Evolutionary conservation across 2,797 vertebrate genomes (phyloP), one percentile per base, ranked within the genome.

Genomic region (Prunella strophiata): DNA sequence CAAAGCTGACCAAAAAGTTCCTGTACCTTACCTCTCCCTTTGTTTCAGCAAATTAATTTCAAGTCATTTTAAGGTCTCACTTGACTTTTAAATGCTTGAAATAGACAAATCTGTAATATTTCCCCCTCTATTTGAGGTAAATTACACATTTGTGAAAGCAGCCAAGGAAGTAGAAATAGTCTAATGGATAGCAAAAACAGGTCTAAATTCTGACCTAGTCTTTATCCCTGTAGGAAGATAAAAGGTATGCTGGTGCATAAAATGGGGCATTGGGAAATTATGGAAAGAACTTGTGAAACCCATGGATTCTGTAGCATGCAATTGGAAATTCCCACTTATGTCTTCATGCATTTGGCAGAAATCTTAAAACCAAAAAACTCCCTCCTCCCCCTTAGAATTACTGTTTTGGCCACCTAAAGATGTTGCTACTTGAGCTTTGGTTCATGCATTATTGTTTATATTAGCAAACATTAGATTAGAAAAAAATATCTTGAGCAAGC

Each of bases 351-450:
- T 40, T 71, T 11, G 19, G 27, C n/a, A 81, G 16, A 55, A 73
- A 59, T 12, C 5, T 54, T 26, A 9, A 45, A 57, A 45, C 4
- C 21, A 22, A 30, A 34, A 16, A 21, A 1, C 8, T 52, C 13
- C 6, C 16, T 17, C 3, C 9, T 43, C 7, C 10, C 3, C 9
- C 34, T 1, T 2, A 30, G 3, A 19, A 13, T 58, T 58, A 20
- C 9, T 77, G 7, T 59, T 86, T 45, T 58, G 26, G 10, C 36
- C 22, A 47, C 32, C 22, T 55, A 51, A 34, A 51, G 40, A 36
- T 55, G 13, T 42, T 67, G 7, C 17, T 61, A 7, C 16, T 43
- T 30, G 9, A 67, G 14, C 21, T 36, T 83, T 73, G 22, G 16
- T 68, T 92, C 9, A 3, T 40, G 15, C 5, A 10, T 82, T 74